Conservation (phyloP, 1,140 invertebrate species). For the Heliconius melpomene region DNA sequence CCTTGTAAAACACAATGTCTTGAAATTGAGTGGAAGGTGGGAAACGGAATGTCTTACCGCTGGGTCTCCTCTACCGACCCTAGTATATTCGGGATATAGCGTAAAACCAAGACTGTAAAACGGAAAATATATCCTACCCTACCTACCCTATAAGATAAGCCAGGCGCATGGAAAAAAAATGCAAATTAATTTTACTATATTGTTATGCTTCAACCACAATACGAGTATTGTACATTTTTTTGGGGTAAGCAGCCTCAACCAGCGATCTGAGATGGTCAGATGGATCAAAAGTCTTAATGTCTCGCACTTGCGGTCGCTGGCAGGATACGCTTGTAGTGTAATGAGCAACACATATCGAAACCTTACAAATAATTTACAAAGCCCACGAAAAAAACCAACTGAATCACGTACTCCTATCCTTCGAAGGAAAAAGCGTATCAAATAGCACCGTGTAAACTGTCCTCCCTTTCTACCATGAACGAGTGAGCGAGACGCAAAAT, state of each 20-base stretch:
- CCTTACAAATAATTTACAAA: slow-evolving; percentile 77
- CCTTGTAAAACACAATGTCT: no score
- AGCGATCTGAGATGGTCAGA: slow-evolving; percentile 45
- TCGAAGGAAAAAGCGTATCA: slow-evolving; percentile 77
- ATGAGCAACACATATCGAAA: slow-evolving; percentile 79
- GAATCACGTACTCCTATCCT: slow-evolving; percentile 77
- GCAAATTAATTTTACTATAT: slow-evolving; percentile 4
- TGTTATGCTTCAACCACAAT: not conserved
- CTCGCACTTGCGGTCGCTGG: slow-evolving; percentile 73
- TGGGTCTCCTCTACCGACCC: no score
- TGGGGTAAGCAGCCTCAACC: slow-evolving; percentile 9
- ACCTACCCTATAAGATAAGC: no score
- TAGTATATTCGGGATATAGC: no score
- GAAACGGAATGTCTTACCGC: no score
- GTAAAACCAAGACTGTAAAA: no score
- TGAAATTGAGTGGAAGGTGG: no score
- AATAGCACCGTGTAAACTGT: slow-evolving; percentile 62
- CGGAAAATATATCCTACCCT: no score
- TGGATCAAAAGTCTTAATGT: slow-evolving; percentile 55
- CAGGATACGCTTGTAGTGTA: slow-evolving; percentile 79
- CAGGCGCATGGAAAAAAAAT: not conserved
- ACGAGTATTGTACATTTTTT: not conserved
- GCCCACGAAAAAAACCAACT: slow-evolving; percentile 76
- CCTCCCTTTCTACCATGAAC: slow-evolving; percentile 48
- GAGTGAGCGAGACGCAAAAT: slow-evolving; percentile 54